Percentiles rank a stretch among this genome's conserved stretches.
Evolutionary conservation across 2,797 vertebrate genomes (phyloP).

Genomic region (Cercopithecus mitis): DNA sequence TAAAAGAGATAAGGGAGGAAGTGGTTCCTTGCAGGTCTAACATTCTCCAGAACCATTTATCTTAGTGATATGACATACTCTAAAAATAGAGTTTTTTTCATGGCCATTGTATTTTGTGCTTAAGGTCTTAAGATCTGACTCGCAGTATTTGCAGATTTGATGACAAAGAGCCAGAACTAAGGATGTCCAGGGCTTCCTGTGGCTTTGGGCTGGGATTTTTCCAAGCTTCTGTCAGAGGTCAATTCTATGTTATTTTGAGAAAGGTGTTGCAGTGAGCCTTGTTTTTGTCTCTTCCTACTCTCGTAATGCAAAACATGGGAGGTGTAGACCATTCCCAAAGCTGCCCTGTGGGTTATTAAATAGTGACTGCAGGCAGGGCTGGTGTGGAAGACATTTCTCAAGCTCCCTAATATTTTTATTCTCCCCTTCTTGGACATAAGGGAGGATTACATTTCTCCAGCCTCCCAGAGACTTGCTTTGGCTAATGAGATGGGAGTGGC

Average conservation of each 20-base stretch:
- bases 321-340: not conserved
- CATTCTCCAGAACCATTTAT: not conserved
- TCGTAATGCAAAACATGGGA: not conserved
- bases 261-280: not conserved
- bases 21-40: not conserved
- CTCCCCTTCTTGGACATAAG: not conserved
- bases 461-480: not conserved
- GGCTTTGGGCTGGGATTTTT: not conserved
- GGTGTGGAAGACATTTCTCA: not conserved
- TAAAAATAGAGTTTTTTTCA: not conserved
- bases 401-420: not conserved
- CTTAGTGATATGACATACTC: not conserved
- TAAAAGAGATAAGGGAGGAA: not conserved
- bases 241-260: not conserved
- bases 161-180: not conserved
- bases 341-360: not conserved
- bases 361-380: not conserved
- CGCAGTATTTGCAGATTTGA: not conserved
- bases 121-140: not conserved
- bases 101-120: accelerated
- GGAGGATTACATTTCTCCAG: not conserved
- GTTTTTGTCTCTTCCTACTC: not conserved
- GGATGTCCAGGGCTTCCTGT: not conserved
- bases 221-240: not conserved
- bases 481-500: not conserved